A percentile compares a stretch with the other conserved stretches of the same genome.
Conservation (phyloP, 2,888 invertebrate species). For the Morinoia aosen region DNA sequence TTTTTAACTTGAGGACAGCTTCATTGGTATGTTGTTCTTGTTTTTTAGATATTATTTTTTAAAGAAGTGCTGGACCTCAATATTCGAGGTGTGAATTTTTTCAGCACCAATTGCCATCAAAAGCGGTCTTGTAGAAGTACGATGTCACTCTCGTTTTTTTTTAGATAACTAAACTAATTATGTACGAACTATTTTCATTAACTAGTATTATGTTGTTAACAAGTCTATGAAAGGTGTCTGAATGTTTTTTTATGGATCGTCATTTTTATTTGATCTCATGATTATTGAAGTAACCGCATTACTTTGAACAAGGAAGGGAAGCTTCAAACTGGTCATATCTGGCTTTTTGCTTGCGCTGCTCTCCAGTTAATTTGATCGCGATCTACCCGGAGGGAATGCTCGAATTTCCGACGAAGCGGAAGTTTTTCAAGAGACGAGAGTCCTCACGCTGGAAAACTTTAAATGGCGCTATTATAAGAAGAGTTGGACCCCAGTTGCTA, state of each 20-base stretch:
- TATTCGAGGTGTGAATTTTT: background rate
- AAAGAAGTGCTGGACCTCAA: background rate
- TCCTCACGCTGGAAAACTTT: slow-evolving; percentile 6
- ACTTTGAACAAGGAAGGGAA: too few relatives aligned
- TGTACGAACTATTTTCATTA: too few relatives aligned
- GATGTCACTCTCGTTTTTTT: background rate
- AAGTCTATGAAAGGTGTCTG: too few relatives aligned
- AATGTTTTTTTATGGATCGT: background rate
- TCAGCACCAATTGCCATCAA: too few relatives aligned
- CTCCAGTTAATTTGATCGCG: background rate
- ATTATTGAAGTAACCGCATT: too few relatives aligned
- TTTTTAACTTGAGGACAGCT: background rate
- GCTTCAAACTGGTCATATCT: background rate
- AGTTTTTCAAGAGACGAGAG: background rate
- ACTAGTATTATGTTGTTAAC: too few relatives aligned
- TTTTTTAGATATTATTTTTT: background rate
- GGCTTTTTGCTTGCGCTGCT: background rate
- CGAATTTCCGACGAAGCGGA: background rate
- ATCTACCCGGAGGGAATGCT: background rate
- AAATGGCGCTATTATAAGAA: background rate
- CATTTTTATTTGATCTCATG: too few relatives aligned
- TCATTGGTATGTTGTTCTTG: background rate
- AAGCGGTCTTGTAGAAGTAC: background rate
- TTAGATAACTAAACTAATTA: too few relatives aligned
- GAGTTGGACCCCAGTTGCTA: background rate